Percentiles rank a stretch among this genome's conserved stretches.
Evolutionary conservation across 2,797 vertebrate genomes (phyloP).

Genomic region (Liasis olivaceus): DNA sequence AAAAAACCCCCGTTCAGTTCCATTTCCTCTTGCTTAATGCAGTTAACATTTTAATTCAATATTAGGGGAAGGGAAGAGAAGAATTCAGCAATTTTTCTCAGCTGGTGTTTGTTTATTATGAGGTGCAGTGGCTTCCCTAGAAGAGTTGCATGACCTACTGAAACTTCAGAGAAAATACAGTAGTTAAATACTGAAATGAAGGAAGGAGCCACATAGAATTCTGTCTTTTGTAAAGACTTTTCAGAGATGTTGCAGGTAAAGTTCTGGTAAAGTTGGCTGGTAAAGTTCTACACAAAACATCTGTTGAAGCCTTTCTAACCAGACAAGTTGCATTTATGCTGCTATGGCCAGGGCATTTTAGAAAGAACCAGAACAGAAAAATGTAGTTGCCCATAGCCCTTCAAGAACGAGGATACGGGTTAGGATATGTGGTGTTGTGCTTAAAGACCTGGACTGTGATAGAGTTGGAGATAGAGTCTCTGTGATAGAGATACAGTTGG

Average conservation of each 20-base stretch:
- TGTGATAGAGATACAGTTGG: constrained; percentile 44
- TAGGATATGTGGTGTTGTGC: not conserved
- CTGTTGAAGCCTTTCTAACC: constrained; percentile 26
- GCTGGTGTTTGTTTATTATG: constrained; percentile 12
- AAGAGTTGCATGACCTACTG: constrained; percentile 40
- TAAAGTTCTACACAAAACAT: constrained; percentile 39
- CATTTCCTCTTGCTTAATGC: not conserved
- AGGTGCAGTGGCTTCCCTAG: constrained; percentile 41
- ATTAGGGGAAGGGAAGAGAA: not conserved
- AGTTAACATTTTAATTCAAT: constrained; percentile 3
- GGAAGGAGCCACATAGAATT: constrained; percentile 36
- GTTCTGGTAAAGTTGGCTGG: too few relatives aligned
- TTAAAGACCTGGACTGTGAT: constrained; percentile 24
- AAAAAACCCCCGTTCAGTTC: not conserved
- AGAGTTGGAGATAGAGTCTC: too few relatives aligned
- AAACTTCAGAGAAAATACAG: constrained; percentile 36
- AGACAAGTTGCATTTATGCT: constrained; percentile 47
- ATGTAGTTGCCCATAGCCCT: constrained; percentile 41
- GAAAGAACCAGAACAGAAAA: constrained; percentile 38
- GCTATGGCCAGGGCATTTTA: constrained; percentile 34
- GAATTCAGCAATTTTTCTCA: not conserved
- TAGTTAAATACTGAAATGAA: constrained; percentile 26
- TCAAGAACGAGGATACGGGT: constrained; percentile 13
- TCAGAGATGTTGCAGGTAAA: constrained; percentile 56
- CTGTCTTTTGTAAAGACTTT: constrained; percentile 60